phyloP scores from a whole-genome alignment of 2,797 vertebrate genomes.

The Myotis pilosus region DNA sequence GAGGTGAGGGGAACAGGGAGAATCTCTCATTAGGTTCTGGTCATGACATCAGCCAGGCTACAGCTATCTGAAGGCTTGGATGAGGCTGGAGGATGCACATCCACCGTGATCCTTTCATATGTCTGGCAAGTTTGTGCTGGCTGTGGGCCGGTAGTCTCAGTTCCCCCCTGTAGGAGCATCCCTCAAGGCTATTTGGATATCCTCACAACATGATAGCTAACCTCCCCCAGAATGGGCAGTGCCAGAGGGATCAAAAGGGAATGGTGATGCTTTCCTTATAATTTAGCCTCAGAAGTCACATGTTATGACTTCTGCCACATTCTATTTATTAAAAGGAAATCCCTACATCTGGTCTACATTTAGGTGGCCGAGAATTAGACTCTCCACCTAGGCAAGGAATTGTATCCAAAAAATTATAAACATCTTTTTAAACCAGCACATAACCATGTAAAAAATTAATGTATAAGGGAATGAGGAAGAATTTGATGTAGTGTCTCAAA shows the following conservation, averaged over 20 bases:
- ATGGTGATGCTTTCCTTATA: not conserved
- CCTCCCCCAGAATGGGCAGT: not conserved
- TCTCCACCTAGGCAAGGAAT: not conserved
- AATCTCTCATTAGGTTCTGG: not conserved
- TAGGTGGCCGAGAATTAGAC: not conserved
- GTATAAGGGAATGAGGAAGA: not conserved
- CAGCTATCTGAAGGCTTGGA: not conserved
- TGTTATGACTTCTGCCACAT: not conserved
- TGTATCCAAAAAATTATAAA: not conserved
- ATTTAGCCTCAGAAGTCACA: not conserved
- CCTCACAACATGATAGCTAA: not conserved
- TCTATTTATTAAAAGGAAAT: not conserved
- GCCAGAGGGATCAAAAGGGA: not conserved
- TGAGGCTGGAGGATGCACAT: not conserved
- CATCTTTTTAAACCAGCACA: not conserved
- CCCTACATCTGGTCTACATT: not conserved
- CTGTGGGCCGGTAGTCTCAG: not conserved
- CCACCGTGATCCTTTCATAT: not conserved
- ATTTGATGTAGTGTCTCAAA: not conserved
- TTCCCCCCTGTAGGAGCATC: rapidly evolving
- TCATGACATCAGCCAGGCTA: not conserved
- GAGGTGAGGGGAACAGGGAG: rapidly evolving
- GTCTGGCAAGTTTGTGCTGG: not conserved
- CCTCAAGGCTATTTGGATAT: not conserved
- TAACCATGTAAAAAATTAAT: not conserved